A percentile compares a stretch with the other conserved stretches of the same genome.
Conservation (phyloP, 1,140 invertebrate genomes). For the Euwallacea similis region DNA sequence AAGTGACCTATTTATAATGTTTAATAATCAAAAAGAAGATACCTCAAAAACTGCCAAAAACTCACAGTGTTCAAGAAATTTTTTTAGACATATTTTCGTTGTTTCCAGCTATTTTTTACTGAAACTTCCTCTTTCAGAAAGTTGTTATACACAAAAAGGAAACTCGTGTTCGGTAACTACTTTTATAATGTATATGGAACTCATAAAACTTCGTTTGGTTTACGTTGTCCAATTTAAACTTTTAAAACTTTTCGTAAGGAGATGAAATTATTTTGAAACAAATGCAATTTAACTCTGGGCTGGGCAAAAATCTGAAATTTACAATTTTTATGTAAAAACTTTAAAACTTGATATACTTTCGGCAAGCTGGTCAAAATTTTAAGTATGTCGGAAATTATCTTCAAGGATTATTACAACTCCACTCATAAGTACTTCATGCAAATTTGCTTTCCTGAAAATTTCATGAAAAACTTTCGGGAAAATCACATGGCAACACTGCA, state of each 20-base stretch:
- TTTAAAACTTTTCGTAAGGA: conserved; percentile 37
- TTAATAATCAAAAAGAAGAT: no score
- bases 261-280: conserved; percentile 49
- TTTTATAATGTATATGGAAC: conserved; percentile 50
- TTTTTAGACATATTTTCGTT: conserved; percentile 28
- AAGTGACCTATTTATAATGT: no score
- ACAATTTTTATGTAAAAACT: conserved; percentile 38
- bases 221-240: conserved; percentile 48
- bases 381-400: no score
- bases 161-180: conserved; percentile 44
- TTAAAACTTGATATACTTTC: neutral
- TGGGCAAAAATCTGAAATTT: conserved; percentile 34
- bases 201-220: conserved; percentile 49
- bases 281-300: conserved; percentile 46
- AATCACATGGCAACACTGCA: no score
- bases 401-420: no score
- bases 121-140: conserved; percentile 9
- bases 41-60: no score
- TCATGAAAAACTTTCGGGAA: no score
- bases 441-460: no score
- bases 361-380: neutral
- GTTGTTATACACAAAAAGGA: conserved; percentile 31
- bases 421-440: no score
- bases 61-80: conserved; percentile 7
- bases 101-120: conserved; percentile 14